Evolutionary conservation across 2,113 vertebrate genomes (phyloP), one percentile per base, ranked within the genome.

Genomic region (Crotalus horridus): DNA sequence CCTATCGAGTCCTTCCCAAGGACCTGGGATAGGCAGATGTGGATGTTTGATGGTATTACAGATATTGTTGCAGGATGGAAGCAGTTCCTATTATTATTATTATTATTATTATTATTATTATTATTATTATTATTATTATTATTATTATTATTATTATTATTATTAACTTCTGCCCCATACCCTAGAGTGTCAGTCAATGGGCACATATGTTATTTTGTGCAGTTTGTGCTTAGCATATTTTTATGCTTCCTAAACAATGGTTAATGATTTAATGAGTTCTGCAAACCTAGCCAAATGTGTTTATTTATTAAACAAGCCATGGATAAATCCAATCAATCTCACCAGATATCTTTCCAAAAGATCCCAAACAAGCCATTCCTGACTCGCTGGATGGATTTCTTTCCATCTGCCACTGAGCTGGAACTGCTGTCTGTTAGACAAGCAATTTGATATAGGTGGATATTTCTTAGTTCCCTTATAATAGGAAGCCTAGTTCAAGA

Each of bases 321-420:
- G 74, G 74, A 43, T 56, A 21, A 81, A 81, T 21, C 3, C 74
- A 81, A 81, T 33, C 33, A 81, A 43, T 21, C 17, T 81, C 74
- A 20, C 17, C 74, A 81, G 74, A 81, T 39, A 21, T 39, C 7
- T 43, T 81, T 81, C n/a, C 15, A 56, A 61, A 13, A 91, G 43
- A 33, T n/a, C 15, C 15, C 1, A 11, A 59, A 43, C 2, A 21
- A 23, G 6, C 58, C 33, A 29, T 85, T 24, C 55, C 24, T 91
- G 43, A 87, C 7, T 9, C 56, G 53, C 58, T 39, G 33, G 56
- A 61, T 91, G 53, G 95, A 94, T 93, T 94, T 95, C 95, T 95
- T 94, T 91, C 20, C 81, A 59, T 17, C 23, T 56, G 46, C 39
- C n/a, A 33, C 20, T 23, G 54, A 74, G 33, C 51, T 90, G 64